Evolutionary conservation across 2,113 vertebrate species (phyloP).

Genomic region (Heliornis fulica): DNA sequence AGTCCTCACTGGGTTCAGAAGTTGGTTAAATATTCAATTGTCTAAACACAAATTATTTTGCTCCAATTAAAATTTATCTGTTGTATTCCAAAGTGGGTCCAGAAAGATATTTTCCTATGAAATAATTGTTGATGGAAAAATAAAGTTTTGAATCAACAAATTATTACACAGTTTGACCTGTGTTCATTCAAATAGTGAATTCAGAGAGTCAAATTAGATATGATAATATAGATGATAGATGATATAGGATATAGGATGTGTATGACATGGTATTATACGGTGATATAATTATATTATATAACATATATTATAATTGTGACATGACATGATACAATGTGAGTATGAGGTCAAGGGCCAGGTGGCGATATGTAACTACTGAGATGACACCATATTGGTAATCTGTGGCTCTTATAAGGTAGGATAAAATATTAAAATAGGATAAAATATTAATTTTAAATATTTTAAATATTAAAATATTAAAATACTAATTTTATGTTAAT

Average conservation of each 20-base stretch:
- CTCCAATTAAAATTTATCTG: background rate
- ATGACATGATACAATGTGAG: too few species aligned
- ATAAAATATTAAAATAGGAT: too few species aligned
- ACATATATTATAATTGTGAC: too few species aligned
- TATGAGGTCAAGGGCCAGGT: background rate
- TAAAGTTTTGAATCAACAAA: background rate
- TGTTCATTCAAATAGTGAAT: background rate
- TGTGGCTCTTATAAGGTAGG: background rate
- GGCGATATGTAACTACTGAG: background rate
- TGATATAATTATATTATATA: too few species aligned
- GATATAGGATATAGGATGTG: too few species aligned
- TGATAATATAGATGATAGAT: too few species aligned
- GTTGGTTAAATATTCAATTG: background rate
- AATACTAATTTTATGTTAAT: background rate
- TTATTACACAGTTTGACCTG: background rate
- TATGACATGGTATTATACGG: too few species aligned
- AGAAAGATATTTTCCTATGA: background rate
- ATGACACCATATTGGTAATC: background rate
- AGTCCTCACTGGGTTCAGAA: too few species aligned
- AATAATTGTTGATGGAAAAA: background rate
- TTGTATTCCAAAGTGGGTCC: background rate
- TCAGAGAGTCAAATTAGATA: background rate
- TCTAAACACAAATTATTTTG: background rate
- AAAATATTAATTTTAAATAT: too few species aligned
- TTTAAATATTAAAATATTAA: too few species aligned